phyloP scores from a whole-genome alignment of 2,113 vertebrate species.

The Strigops habroptila region DNA sequence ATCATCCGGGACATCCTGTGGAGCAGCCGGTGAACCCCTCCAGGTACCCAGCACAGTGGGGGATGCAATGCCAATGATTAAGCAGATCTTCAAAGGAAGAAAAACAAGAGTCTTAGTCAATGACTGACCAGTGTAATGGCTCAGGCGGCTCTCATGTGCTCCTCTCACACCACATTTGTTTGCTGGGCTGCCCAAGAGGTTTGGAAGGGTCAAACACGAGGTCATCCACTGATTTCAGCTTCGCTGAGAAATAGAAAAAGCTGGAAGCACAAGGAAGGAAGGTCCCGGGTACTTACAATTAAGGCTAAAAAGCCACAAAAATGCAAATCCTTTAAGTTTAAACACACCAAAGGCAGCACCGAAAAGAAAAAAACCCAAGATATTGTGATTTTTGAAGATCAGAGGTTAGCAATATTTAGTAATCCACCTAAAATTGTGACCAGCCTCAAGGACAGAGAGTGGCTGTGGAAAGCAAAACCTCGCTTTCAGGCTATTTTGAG shows the following conservation, averaged over 20 bases:
- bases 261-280: neutral
- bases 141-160: constrained; percentile 27
- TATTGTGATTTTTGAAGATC: neutral
- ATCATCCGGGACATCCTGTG: fast-evolving
- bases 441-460: neutral
- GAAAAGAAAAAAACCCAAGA: neutral
- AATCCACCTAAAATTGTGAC: neutral
- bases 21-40: neutral
- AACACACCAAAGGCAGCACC: neutral
- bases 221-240: constrained; percentile 18
- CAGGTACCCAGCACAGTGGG: neutral
- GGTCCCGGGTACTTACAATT: neutral
- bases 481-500: constrained; percentile 51
- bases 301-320: neutral
- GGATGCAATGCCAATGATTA: neutral
- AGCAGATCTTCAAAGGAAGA: constrained; percentile 37
- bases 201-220: constrained; percentile 16
- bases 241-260: neutral
- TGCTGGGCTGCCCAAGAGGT: constrained; percentile 35
- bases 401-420: neutral
- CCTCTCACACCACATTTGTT: constrained; percentile 51
- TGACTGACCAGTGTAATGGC: constrained; percentile 44
- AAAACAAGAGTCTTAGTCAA: constrained; percentile 56
- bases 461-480: neutral
- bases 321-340: neutral